These are phyloP conservation scores for Cichladusa arquata DNA, from an alignment of 2,113 vertebrate genomes.

Conservation along the genomic window DNA sequence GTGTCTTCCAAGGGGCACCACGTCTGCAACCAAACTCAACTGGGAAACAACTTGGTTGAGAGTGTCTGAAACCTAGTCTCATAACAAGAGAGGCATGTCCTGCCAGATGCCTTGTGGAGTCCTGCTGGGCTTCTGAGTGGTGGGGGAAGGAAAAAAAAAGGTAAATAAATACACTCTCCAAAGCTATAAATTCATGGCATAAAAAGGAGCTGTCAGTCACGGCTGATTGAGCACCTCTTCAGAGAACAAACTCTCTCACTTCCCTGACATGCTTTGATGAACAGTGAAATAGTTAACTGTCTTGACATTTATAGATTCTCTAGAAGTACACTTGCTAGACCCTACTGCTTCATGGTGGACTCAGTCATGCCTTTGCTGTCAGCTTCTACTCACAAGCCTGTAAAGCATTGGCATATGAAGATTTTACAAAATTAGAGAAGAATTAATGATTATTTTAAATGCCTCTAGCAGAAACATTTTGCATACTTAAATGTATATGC, in stretches of 20 bases:
- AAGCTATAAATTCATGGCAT: background rate
- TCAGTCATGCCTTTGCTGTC: background rate
- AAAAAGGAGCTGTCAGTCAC: constrained; percentile 11
- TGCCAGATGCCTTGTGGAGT: background rate
- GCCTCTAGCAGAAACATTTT: background rate
- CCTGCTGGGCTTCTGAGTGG: background rate
- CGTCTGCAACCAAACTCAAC: background rate
- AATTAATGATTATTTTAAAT: background rate
- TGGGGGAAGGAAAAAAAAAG: background rate
- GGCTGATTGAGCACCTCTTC: background rate
- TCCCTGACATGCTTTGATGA: constrained; percentile 38
- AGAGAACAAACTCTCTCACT: background rate
- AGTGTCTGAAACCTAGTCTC: background rate
- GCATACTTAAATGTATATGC: background rate
- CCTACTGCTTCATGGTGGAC: background rate
- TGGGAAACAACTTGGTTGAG: background rate
- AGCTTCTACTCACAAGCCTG: background rate
- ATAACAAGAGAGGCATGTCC: background rate
- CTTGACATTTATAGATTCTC: background rate
- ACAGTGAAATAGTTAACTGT: constrained; percentile 23
- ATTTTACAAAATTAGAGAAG: background rate
- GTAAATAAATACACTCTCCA: background rate
- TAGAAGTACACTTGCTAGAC: background rate
- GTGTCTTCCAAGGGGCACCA: background rate
- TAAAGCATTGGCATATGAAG: fast-evolving